Base-by-base conservation (phyloP, 2,113 vertebrate species). In the Elaphurus davidianus region DNA sequence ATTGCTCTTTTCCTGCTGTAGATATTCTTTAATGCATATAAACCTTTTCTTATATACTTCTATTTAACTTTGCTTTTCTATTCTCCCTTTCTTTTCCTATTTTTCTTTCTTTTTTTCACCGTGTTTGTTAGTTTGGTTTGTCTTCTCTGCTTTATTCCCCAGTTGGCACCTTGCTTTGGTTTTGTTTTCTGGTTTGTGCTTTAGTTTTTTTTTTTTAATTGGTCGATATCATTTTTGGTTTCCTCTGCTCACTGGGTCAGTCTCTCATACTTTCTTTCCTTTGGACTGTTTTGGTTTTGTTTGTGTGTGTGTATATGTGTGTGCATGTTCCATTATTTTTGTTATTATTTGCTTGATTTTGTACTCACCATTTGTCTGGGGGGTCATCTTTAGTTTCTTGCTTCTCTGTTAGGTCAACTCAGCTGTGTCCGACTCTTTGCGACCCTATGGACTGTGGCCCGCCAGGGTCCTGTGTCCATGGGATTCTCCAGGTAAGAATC, bases 361-460 rank as follows among this genome's bases (percentile, higher is more conserved):
- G 67, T 12, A 6, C 67, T 40, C 19, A 2, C n/a, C 67, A 12
- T 71, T 23, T 71, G n/a, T 67, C 62, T 23, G 67, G 67, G 67
- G 19, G n/a, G 11, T 71, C 21, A 6, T 71, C 17, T 40, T 71
- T 36, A 12, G 9, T 71, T 71, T 40, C 67, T 71, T 23, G 19
- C 12, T 40, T 71, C 67, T 40, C 2, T 23, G n/a, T 40, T 71
- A 36, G 6, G 67, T 71, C 67, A 40, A 5, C 12, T 23, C n/a
- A 23, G 19, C n/a, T 0, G 0, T 3, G 19, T 40, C 67, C 21
- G 9, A 36, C 67, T 71, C n/a, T 71, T 21, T 71, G 19, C 0
- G 5, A 23, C 67, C 10, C n/a, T 0, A 12, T 6, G 17, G 19
- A 12, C n/a, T 36, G 19, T 6, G 23, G n/a, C n/a, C 19, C 0